Conservation (phyloP, 1,140 invertebrate genomes). For the Plodia interpunctella region DNA sequence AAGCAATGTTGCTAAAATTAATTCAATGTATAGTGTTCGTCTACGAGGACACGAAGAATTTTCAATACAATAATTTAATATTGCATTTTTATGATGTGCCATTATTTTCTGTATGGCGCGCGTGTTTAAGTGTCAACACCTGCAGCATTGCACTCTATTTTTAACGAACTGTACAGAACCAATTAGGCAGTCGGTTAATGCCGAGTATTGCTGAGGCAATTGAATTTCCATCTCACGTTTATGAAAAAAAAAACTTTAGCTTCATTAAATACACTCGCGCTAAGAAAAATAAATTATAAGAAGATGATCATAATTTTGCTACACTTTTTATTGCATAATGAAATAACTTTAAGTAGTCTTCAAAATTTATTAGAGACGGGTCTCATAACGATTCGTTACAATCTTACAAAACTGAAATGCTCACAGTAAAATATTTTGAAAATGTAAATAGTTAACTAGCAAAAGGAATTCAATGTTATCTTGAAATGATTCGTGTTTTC, state of each 20-base stretch:
- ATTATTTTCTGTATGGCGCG: slow-evolving; percentile 3
- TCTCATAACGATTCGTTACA: no score
- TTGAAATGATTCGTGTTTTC: neutral
- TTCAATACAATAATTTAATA: neutral
- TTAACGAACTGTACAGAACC: slow-evolving; percentile 1
- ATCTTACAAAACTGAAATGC: no score
- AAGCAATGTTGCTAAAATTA: no score
- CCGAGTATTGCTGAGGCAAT: neutral
- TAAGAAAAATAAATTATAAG: no score
- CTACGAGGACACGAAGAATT: neutral
- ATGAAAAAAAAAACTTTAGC: neutral
- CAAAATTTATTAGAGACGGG: no score
- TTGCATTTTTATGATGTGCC: neutral
- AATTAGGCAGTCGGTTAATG: neutral
- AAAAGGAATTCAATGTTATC: neutral
- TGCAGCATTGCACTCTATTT: neutral
- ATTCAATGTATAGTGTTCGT: neutral
- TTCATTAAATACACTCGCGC: no score
- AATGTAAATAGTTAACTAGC: neutral
- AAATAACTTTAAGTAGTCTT: no score
- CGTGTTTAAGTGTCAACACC: slow-evolving; percentile 1
- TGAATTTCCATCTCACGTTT: neutral
- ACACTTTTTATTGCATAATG: no score
- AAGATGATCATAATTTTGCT: no score
- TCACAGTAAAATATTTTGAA: no score